A percentile compares a stretch with the other conserved stretches of the same genome.
Evolutionary conservation across 2,113 vertebrate species (phyloP).

Genomic region (Grallaria varia): DNA sequence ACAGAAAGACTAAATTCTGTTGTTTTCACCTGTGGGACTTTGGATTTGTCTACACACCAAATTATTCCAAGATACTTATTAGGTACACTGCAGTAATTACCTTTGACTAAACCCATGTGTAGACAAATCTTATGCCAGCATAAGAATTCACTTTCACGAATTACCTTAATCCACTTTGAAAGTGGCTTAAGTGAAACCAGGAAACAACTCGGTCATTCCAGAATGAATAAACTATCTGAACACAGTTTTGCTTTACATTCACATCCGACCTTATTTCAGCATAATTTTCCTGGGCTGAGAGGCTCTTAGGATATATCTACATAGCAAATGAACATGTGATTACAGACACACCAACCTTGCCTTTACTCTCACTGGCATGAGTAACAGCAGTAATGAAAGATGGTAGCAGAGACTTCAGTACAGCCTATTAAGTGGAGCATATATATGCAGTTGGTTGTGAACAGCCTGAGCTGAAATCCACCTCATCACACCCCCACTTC

Average conservation of each 20-base stretch:
- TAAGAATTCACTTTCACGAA: conserved; percentile 22
- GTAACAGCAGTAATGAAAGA: conserved; percentile 57
- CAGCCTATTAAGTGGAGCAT: background rate
- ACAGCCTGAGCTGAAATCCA: conserved; percentile 1
- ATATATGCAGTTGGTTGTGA: background rate
- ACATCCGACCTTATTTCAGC: background rate
- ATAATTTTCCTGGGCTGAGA: conserved; percentile 12
- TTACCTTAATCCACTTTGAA: conserved; percentile 30
- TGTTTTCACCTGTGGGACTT: background rate
- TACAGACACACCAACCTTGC: conserved; percentile 14
- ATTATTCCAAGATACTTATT: background rate
- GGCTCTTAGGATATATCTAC: conserved; percentile 42
- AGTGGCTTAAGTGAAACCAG: conserved; percentile 34
- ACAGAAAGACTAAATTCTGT: background rate
- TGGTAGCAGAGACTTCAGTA: background rate
- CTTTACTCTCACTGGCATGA: conserved; percentile 45
- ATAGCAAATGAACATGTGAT: conserved; percentile 38
- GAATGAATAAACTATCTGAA: conserved; percentile 5
- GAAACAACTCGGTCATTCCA: background rate
- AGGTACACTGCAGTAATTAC: background rate
- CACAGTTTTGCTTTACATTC: conserved; percentile 21
- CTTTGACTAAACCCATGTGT: background rate
- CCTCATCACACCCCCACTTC: background rate
- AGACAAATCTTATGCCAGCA: background rate
- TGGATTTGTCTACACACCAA: background rate